These are phyloP conservation scores for Parasteatoda tepidariorum DNA, from an alignment of 1,140 invertebrate species.

Conservation along the genomic window DNA sequence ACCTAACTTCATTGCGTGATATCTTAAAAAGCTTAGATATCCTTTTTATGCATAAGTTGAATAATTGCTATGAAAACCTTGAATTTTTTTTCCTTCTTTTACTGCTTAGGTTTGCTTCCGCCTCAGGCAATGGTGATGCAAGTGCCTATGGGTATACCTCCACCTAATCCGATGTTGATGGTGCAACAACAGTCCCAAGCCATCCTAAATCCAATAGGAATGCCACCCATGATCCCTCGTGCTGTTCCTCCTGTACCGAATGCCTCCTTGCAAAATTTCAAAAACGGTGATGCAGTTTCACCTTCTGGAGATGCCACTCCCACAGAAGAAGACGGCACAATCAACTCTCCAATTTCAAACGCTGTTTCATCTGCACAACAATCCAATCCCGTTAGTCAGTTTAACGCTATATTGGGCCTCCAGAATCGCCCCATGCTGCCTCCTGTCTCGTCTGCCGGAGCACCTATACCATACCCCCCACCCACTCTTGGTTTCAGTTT, in stretches of 20 bases:
- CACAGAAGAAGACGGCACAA: constrained; percentile 58
- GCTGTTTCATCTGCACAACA: neutral
- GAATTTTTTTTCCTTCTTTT: constrained; percentile 1
- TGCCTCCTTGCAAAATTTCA: constrained; percentile 15
- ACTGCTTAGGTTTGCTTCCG: constrained; percentile 23
- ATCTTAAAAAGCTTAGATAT: no score
- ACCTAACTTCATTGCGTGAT: no score
- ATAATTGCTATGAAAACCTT: no score
- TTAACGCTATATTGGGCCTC: neutral
- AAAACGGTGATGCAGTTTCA: neutral
- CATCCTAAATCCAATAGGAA: constrained; percentile 20
- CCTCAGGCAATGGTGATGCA: constrained; percentile 59
- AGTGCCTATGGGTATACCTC: constrained; percentile 61
- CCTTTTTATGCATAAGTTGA: no score
- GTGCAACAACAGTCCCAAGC: constrained; percentile 48
- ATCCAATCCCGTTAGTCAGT: neutral
- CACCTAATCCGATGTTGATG: constrained; percentile 60
- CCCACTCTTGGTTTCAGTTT: constrained; percentile 35
- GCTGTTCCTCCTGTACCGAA: neutral
- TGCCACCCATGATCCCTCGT: constrained; percentile 14
- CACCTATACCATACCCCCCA: constrained; percentile 42
- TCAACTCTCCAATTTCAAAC: constrained; percentile 1
- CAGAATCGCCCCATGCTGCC: constrained; percentile 16
- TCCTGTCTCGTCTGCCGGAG: constrained; percentile 26
- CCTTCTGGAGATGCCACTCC: constrained; percentile 55